Evolutionary conservation across 2,113 vertebrate genomes (phyloP).

Genomic region (Tragelaphus scriptus): DNA sequence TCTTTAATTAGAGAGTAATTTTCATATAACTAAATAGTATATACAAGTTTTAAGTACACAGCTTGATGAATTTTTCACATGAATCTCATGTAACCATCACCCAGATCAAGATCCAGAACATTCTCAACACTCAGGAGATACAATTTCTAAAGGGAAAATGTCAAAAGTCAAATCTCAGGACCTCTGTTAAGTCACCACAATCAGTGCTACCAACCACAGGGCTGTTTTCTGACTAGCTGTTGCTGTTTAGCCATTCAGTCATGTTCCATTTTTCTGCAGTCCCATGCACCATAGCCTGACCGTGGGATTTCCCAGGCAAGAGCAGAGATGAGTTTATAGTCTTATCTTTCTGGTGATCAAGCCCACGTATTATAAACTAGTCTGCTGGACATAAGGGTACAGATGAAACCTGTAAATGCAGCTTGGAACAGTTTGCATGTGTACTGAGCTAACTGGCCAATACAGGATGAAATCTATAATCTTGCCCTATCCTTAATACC

Average conservation of each 20-base stretch:
- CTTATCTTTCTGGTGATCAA: too few species aligned
- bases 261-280: background rate
- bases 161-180: background rate
- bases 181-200: background rate
- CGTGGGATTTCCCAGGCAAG: background rate
- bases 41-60: background rate
- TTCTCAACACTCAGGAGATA: background rate
- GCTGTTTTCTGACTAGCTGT: background rate
- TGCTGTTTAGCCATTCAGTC: background rate
- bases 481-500: background rate
- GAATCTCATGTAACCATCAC: background rate
- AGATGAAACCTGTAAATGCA: background rate
- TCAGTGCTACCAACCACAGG: background rate
- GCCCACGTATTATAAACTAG: rapidly evolving
- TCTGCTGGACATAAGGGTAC: background rate
- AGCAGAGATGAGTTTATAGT: too few species aligned
- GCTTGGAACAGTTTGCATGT: background rate
- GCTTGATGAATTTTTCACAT: background rate
- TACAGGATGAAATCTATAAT: background rate
- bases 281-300: background rate
- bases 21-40: background rate
- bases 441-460: background rate
- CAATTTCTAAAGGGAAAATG: background rate
- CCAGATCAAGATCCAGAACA: background rate
- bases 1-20: background rate